Conservation (phyloP, 2,113 vertebrate species). For the Speoplatyrhinus poulsoni region DNA sequence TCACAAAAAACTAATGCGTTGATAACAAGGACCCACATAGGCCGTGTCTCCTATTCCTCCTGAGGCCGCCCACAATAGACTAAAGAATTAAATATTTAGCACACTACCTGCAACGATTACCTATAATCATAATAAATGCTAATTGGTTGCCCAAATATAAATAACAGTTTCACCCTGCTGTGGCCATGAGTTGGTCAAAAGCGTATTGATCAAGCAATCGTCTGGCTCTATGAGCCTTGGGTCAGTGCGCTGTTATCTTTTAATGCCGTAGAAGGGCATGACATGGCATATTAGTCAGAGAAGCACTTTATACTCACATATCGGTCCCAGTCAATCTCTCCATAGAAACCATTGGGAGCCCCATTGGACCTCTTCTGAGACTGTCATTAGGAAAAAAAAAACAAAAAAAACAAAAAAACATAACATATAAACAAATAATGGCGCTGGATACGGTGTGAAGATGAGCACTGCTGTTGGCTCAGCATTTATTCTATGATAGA, state of each 20-base stretch:
- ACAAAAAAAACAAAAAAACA: no score
- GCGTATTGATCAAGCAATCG: conserved; percentile 10
- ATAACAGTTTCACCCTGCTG: not conserved
- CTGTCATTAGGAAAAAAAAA: conserved; percentile 20
- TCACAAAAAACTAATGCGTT: not conserved
- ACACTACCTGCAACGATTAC: not conserved
- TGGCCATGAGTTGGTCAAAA: not conserved
- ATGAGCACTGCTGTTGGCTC: not conserved
- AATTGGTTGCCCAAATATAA: not conserved
- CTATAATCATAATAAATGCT: not conserved
- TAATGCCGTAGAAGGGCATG: no score
- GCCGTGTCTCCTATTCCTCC: no score
- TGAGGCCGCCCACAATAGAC: not conserved
- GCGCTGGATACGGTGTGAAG: not conserved
- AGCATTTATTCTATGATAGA: not conserved
- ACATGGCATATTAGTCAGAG: no score
- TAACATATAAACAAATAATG: not conserved
- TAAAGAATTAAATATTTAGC: not conserved
- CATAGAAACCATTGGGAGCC: conserved; percentile 93
- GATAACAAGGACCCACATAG: not conserved
- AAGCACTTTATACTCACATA: conserved; percentile 83
- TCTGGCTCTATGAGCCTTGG: not conserved
- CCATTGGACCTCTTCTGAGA: conserved; percentile 92
- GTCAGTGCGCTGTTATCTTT: not conserved
- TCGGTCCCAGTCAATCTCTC: conserved; percentile 98